A percentile compares a stretch with the other conserved stretches of the same genome.
Evolutionary conservation across 37 sponge, comb jelly and placozoan species (phyloP).

Genomic region (Aplysina aerophoba): DNA sequence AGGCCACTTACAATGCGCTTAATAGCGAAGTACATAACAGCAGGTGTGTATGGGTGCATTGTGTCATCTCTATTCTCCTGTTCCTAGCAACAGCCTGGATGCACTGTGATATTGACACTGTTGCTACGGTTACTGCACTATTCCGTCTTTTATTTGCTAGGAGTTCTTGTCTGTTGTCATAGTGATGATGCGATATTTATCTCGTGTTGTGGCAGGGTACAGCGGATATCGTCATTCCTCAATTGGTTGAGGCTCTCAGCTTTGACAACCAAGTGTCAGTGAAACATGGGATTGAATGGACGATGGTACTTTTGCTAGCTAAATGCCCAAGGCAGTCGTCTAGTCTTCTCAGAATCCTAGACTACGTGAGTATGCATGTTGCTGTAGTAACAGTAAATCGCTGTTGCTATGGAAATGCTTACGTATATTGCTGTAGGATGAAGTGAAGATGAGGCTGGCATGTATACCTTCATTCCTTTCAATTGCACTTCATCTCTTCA

Average conservation of each 20-base stretch:
- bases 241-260: constrained; percentile 42
- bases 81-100: too few relatives aligned
- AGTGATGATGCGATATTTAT: too few relatives aligned
- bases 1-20: too few relatives aligned
- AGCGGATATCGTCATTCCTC: constrained; percentile 3
- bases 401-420: neutral
- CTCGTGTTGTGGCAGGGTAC: constrained; percentile 33
- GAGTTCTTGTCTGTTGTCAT: neutral
- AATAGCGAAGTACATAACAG: too few relatives aligned
- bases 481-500: constrained; percentile 10
- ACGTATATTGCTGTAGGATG: neutral
- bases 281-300: constrained; percentile 76
- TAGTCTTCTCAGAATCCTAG: neutral
- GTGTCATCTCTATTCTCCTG: too few relatives aligned
- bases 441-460: constrained; percentile 19
- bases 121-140: too few relatives aligned
- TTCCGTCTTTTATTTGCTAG: neutral
- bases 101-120: too few relatives aligned
- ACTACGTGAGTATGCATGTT: constrained; percentile 20
- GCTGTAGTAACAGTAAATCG: constrained; percentile 6
- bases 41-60: too few relatives aligned
- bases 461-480: constrained; percentile 27
- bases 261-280: constrained; percentile 85
- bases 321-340: constrained; percentile 34
- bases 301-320: constrained; percentile 27